A percentile compares a stretch with the other conserved stretches of the same genome.
Evolutionary conservation across 2,113 vertebrate genomes (phyloP).

Genomic region (Pelusios castaneus): DNA sequence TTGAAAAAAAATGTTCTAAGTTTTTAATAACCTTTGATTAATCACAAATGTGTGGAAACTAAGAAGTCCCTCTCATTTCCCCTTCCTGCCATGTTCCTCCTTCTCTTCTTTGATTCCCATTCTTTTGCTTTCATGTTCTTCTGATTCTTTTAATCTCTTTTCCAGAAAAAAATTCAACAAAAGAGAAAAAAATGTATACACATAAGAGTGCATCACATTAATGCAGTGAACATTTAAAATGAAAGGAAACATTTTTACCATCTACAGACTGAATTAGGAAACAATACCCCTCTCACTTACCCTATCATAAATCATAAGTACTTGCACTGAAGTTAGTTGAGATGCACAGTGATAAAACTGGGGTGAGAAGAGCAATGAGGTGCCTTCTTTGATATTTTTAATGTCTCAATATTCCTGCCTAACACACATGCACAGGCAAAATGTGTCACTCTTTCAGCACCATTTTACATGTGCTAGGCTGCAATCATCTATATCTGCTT

Average conservation of each 20-base stretch:
- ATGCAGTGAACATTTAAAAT: not conserved
- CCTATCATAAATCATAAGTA: not conserved
- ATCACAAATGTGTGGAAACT: too few species aligned
- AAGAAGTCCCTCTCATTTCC: not conserved
- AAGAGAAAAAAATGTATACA: not conserved
- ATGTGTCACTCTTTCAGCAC: not conserved
- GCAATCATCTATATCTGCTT: not conserved
- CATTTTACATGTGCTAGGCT: not conserved
- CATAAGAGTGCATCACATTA: not conserved
- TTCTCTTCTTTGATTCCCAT: not conserved
- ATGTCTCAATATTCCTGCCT: not conserved
- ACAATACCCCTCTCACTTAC: not conserved
- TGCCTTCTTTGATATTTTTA: not conserved
- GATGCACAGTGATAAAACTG: not conserved
- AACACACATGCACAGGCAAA: not conserved
- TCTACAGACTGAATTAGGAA: not conserved
- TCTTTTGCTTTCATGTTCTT: not conserved
- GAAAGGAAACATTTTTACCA: not conserved
- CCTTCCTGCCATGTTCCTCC: not conserved
- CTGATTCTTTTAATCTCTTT: not conserved
- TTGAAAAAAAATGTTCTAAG: not conserved
- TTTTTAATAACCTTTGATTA: not conserved
- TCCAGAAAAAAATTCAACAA: too few species aligned
- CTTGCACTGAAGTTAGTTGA: not conserved
- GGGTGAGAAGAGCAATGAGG: not conserved